Percentiles rank a stretch among this genome's conserved stretches.
Conservation (phyloP, 2,113 vertebrate species). For the Chitala chitala region DNA sequence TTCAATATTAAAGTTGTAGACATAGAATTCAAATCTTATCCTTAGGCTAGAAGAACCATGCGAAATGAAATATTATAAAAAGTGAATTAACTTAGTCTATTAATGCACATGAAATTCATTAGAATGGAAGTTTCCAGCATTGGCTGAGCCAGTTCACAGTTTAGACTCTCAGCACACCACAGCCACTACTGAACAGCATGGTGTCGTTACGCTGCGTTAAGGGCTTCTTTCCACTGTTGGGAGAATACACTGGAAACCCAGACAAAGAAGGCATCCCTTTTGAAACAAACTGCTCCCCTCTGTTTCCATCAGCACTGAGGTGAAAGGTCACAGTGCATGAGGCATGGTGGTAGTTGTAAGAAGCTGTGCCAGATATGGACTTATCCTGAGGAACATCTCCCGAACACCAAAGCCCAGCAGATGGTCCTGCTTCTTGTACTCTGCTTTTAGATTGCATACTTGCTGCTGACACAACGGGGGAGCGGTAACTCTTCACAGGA, state of each 20-base stretch:
- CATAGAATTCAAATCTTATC: too few species aligned
- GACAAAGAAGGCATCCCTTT: not conserved
- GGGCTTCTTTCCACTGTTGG: not conserved
- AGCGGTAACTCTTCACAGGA: not conserved
- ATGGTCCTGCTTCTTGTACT: not conserved
- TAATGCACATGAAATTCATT: not conserved
- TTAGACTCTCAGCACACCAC: not conserved
- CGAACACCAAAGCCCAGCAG: conserved; percentile 19
- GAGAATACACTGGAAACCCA: not conserved
- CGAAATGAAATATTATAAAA: too few species aligned
- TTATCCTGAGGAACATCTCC: not conserved
- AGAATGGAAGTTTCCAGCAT: not conserved
- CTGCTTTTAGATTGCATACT: not conserved
- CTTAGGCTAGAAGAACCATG: too few species aligned
- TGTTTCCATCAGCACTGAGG: not conserved
- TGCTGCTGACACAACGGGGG: not conserved
- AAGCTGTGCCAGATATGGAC: too few species aligned
- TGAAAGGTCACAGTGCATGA: not conserved
- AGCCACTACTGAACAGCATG: not conserved
- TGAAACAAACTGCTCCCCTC: not conserved
- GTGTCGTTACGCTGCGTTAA: not conserved
- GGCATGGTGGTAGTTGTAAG: not conserved
- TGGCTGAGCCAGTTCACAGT: not conserved
- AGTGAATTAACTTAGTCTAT: too few species aligned
- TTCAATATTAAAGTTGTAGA: too few species aligned